A percentile compares a stretch with the other conserved stretches of the same genome.
Evolutionary conservation across 2,113 vertebrate species (phyloP).

Genomic region (Chauna torquata): DNA sequence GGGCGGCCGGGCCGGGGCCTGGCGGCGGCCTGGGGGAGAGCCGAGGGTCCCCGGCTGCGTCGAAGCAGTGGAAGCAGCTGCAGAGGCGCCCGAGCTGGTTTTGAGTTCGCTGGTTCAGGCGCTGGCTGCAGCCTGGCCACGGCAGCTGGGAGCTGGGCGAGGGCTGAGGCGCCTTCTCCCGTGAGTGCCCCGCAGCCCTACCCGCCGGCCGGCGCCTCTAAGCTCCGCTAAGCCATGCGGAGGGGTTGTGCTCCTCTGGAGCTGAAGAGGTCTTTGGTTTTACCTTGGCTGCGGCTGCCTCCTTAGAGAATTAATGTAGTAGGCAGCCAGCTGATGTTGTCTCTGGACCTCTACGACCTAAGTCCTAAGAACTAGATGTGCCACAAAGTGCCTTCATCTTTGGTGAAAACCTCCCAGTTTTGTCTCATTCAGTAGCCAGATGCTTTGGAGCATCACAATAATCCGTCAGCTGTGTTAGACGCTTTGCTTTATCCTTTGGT

Average conservation of each 20-base stretch:
- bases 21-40: no score
- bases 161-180: no score
- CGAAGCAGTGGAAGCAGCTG: no score
- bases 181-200: accelerated
- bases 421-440: background rate
- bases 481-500: background rate
- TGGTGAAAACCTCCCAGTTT: background rate
- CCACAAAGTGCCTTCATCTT: background rate
- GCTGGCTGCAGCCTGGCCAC: no score
- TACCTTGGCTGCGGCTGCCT: accelerated
- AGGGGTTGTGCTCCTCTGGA: background rate
- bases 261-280: background rate
- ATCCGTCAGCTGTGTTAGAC: accelerated
- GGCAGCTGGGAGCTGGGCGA: background rate
- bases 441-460: background rate
- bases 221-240: background rate
- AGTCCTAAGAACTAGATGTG: background rate
- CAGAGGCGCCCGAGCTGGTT: background rate
- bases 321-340: background rate
- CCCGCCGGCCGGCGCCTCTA: background rate
- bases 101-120: accelerated
- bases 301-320: background rate
- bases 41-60: no score
- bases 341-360: background rate
- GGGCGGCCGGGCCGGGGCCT: background rate